Conservation (phyloP, 2,797 vertebrate genomes). For the Bradypodion ventrale region DNA sequence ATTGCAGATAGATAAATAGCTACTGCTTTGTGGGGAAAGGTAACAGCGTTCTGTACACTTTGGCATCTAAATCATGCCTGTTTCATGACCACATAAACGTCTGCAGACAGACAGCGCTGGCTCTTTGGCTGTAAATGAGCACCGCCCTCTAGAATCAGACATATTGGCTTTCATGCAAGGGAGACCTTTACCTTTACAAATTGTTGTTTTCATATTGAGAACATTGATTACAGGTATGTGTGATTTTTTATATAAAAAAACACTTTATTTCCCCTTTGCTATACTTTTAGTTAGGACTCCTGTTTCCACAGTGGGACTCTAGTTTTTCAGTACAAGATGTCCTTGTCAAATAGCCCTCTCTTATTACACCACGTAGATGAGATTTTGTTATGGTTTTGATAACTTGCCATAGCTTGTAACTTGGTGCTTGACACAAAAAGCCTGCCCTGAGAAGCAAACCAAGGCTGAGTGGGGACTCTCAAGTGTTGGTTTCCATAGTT, state of each 20-base stretch:
- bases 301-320: slow-evolving; percentile 69
- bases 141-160: too few relatives aligned
- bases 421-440: slow-evolving; percentile 68
- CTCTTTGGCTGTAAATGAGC: too few relatives aligned
- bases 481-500: slow-evolving; percentile 70
- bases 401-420: slow-evolving; percentile 70
- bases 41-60: too few relatives aligned
- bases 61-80: too few relatives aligned
- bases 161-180: too few relatives aligned
- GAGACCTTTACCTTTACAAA: too few relatives aligned
- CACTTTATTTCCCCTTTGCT: slow-evolving; percentile 61
- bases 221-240: slow-evolving; percentile 62
- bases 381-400: slow-evolving; percentile 73
- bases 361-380: slow-evolving; percentile 67
- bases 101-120: too few relatives aligned
- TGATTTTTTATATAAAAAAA: not conserved
- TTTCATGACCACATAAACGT: too few relatives aligned
- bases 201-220: slow-evolving; percentile 63
- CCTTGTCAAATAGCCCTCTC: slow-evolving; percentile 72
- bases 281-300: slow-evolving; percentile 57
- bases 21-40: too few relatives aligned
- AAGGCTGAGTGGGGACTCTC: slow-evolving; percentile 61
- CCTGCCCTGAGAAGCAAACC: slow-evolving; percentile 67
- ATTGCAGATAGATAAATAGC: too few relatives aligned
- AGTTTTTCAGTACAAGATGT: slow-evolving; percentile 64